Conservation (phyloP, 1,140 invertebrate genomes). For the Drosophila subpulchrella region DNA sequence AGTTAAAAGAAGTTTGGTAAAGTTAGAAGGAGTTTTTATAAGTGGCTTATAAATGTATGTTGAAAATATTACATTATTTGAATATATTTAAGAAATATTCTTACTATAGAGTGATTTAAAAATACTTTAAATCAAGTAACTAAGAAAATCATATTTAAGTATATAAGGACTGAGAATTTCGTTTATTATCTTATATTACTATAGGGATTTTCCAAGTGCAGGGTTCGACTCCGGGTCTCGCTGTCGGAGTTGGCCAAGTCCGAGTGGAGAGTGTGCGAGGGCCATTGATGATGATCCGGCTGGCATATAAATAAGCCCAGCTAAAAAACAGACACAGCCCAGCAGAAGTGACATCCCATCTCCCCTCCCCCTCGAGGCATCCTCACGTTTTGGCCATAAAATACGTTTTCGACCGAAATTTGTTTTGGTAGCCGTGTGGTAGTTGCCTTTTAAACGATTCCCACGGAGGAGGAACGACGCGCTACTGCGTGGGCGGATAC, state of each 20-base stretch:
- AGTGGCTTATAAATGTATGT: too few relatives aligned
- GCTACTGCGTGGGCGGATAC: conserved; percentile 50
- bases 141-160: too few relatives aligned
- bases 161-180: too few relatives aligned
- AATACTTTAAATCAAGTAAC: too few relatives aligned
- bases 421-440: conserved; percentile 45
- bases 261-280: conserved; percentile 44
- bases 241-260: conserved; percentile 17
- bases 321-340: background rate
- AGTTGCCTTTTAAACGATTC: conserved; percentile 54
- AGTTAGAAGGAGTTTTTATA: too few relatives aligned
- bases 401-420: conserved; percentile 80
- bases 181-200: background rate
- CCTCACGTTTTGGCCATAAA: conserved; percentile 77
- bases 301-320: conserved; percentile 75
- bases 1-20: too few relatives aligned
- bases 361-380: conserved; percentile 45
- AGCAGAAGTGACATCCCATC: conserved; percentile 2
- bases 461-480: conserved; percentile 54
- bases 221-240: background rate
- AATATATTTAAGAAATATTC: too few relatives aligned
- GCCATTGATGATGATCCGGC: conserved; percentile 76
- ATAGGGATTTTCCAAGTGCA: conserved; percentile 13
- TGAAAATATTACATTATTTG: too few relatives aligned
- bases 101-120: too few relatives aligned